Base-by-base conservation (phyloP, 2,888 invertebrate genomes). In the Mythimna impura region DNA sequence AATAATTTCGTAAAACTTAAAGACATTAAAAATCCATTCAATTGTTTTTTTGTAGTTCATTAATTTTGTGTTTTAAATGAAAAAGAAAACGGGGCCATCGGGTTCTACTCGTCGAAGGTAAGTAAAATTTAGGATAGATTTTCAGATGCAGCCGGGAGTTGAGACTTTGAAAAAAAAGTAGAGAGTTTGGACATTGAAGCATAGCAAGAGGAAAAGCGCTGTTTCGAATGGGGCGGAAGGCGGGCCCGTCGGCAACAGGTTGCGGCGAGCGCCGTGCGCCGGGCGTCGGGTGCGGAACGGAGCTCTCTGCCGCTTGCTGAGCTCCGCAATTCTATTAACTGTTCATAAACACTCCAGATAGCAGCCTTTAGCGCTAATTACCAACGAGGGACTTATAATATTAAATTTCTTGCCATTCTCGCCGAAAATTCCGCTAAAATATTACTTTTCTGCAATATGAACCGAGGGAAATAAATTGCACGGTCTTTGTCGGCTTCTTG, bases 211-310 rank as follows among this genome's bases (percentile, higher is more conserved):
- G 86, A 85, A 88, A 84, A 87, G 85, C 82, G 80, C 72, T 80
- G 87, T 86, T 87, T 83, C 89, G 93, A 85, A 95, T 93, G 95
- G 95, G 95, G 96, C 96, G 96, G 94, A 95, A 96, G 96, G 96
- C 96, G 96, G 93, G 93, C 89, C 95, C 95, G 93, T 75, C 93
- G 94, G 95, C 96, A 96, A 96, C 96, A 96, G 96, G 96, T 96
- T 94, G 61, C 61, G 61, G 14, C 84, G 76, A 76, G 85, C 87
- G 87, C 64, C 89, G 90, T 88, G 50, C 50, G n/a, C 50, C 50
- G 50, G 9, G 89, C 89, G 88, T 79, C 89, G 89, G 89, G 88
- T 86, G 89, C 89, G 86, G 89, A 83, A 77, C 86, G 78, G 66
- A 76, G 77, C 73, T 87, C 84, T 84, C 81, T 83, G 84, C 89